These are phyloP conservation scores for Eumaeus atala DNA, from an alignment of 1,140 invertebrate genomes.

Conservation along the genomic window DNA sequence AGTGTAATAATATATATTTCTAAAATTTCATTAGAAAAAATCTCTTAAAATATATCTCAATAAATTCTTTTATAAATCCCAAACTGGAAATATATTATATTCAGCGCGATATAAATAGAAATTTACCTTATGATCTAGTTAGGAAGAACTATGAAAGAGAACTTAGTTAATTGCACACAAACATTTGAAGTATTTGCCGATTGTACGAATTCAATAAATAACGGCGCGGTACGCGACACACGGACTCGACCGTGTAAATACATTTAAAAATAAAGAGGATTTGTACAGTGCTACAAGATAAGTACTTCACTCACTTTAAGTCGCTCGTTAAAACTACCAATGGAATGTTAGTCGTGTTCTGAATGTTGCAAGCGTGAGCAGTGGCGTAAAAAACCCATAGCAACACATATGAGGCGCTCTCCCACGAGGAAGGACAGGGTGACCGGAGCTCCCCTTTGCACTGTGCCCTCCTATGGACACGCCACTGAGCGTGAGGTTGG, in stretches of 20 bases:
- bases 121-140: slow-evolving; percentile 58
- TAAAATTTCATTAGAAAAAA: slow-evolving; percentile 69
- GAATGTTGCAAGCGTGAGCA: slow-evolving; percentile 42
- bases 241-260: slow-evolving; percentile 32
- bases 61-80: slow-evolving; percentile 54
- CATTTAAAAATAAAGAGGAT: slow-evolving; percentile 31
- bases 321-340: slow-evolving; percentile 50
- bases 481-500: slow-evolving; percentile 25
- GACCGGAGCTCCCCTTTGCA: no score
- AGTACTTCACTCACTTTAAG: slow-evolving; percentile 71
- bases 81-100: slow-evolving; percentile 46
- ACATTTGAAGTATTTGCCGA: slow-evolving; percentile 25
- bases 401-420: no score
- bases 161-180: slow-evolving; percentile 64
- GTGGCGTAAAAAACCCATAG: slow-evolving; percentile 8
- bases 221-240: slow-evolving; percentile 27
- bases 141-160: slow-evolving; percentile 67
- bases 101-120: slow-evolving; percentile 64
- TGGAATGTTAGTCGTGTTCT: slow-evolving; percentile 51
- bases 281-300: slow-evolving; percentile 47
- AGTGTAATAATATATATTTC: slow-evolving; percentile 55
- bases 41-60: slow-evolving; percentile 73
- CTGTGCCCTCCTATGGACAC: no score
- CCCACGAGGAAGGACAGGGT: no score
- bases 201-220: slow-evolving; percentile 22